Base-by-base conservation (phyloP, 1,140 invertebrate genomes). In the Tetragonula clypearis region DNA sequence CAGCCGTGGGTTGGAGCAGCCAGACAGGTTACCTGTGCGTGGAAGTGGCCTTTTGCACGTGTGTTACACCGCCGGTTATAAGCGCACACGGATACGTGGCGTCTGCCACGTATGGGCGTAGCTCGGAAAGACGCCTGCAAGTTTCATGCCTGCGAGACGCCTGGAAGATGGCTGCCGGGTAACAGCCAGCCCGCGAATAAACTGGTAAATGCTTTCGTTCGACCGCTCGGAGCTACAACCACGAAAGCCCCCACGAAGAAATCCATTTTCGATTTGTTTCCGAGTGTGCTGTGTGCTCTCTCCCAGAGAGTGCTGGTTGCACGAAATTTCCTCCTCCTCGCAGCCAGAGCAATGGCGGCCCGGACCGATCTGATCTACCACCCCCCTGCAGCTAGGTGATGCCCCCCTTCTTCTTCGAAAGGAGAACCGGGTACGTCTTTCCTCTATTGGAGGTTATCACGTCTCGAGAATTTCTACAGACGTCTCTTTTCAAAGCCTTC, bases 161-260 rank as follows among this genome's bases (percentile, higher is more conserved):
- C 82, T 77, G 77, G 88, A 93, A 93, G 87, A 93, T 93, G 92
- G 93, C 90, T 82, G 90, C 91, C 90, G 90, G 78, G 86, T 90
- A 91, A 91, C 88, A 87, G 87, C 90, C 85, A 84, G 79, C 88
- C 41, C 84, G 79, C 88, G 90, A 90, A 91, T 89, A 93, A 93
- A 93, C 92, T 88, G 91, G 87, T 81, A 89, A 93, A 92, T 91
- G 92, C 87, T 90, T 88, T 88, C 89, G 74, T 86, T 84, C 87
- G 82, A 72, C 78, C 19, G 85, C 88, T 86, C 71, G 72, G 41
- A 77, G 85, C 68, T 81, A 88, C 86, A 85, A 88, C 72, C 66
- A 71, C 41, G 41, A 62, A 74, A 56, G 69, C 76, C 71, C 41
- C 41, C 41, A 49, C 86, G 77, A 68, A 88, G 82, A 87, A 90